Evolutionary conservation across 2,888 invertebrate genomes (phyloP).

Genomic region (Yponomeuta cagnagella): DNA sequence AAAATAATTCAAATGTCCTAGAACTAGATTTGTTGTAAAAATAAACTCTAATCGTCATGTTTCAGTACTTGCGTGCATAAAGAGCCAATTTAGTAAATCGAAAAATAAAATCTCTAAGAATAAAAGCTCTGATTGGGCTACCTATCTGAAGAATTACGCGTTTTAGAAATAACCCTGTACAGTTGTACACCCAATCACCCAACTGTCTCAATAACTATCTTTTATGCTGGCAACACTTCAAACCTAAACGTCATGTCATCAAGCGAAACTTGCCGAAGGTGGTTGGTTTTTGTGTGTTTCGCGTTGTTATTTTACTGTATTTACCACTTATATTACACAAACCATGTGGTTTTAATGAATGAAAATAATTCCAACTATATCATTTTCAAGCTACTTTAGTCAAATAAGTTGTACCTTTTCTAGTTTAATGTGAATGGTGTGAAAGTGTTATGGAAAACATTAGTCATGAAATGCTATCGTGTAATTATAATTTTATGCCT

Average conservation of each 20-base stretch:
- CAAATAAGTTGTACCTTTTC: slow-evolving; percentile 11
- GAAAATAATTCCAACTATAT: neutral
- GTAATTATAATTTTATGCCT: slow-evolving; percentile 58
- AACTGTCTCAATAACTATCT: neutral
- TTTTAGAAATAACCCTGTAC: no score
- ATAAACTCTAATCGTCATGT: neutral
- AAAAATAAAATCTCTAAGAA: no score
- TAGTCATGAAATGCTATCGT: slow-evolving; percentile 62
- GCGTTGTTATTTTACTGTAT: slow-evolving; percentile 9
- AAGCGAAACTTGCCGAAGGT: neutral
- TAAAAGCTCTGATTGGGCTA: no score
- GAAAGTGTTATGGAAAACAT: slow-evolving; percentile 57
- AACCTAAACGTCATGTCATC: neutral
- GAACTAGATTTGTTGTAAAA: no score
- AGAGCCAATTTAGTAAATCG: neutral
- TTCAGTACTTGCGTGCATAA: neutral
- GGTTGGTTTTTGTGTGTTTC: slow-evolving; percentile 6
- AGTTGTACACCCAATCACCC: no score
- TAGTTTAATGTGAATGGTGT: slow-evolving; percentile 18
- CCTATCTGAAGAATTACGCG: no score
- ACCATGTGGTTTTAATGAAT: neutral
- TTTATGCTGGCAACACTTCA: neutral
- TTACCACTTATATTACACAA: neutral
- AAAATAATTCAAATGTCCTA: no score
- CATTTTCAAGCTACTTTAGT: neutral